Conservation (phyloP, 2,888 invertebrate genomes). For the Dicranocentrus wangi region DNA sequence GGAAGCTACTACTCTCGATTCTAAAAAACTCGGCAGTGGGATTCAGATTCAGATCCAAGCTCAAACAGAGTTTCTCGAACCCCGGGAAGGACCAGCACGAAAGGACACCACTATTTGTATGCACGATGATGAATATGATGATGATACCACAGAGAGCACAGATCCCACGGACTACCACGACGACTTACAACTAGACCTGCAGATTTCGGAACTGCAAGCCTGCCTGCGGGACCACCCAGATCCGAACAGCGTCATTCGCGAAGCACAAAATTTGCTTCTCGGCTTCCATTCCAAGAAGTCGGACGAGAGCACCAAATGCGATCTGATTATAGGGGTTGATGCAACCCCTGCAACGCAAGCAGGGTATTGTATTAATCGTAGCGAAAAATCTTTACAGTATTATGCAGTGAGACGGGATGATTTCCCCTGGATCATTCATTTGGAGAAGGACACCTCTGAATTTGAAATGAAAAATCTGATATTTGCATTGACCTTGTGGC, state of each 20-base stretch:
- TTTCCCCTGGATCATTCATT: conserved; percentile 12
- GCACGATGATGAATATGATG: too few relatives aligned
- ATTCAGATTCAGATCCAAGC: too few relatives aligned
- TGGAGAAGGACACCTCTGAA: conserved; percentile 18
- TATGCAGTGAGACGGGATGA: conserved; percentile 18
- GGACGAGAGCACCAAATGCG: not conserved
- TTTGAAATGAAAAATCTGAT: conserved; percentile 59
- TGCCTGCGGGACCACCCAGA: not conserved
- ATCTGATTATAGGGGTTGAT: conserved; percentile 40
- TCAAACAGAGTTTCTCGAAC: too few relatives aligned
- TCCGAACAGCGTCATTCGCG: not conserved
- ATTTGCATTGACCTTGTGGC: conserved; percentile 42
- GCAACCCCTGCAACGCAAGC: conserved; percentile 38
- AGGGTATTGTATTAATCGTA: conserved; percentile 37
- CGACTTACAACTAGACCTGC: not conserved
- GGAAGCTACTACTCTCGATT: too few relatives aligned
- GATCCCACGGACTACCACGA: not conserved
- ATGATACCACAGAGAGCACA: not conserved
- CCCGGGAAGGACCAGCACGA: too few relatives aligned
- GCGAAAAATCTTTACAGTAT: conserved; percentile 25
- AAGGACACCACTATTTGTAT: too few relatives aligned
- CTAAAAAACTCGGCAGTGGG: too few relatives aligned
- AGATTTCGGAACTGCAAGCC: not conserved
- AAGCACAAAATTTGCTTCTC: not conserved
- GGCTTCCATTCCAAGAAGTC: not conserved